These are phyloP conservation scores for Gila orcuttii DNA, from an alignment of 2,113 vertebrate species.

Conservation along the genomic window DNA sequence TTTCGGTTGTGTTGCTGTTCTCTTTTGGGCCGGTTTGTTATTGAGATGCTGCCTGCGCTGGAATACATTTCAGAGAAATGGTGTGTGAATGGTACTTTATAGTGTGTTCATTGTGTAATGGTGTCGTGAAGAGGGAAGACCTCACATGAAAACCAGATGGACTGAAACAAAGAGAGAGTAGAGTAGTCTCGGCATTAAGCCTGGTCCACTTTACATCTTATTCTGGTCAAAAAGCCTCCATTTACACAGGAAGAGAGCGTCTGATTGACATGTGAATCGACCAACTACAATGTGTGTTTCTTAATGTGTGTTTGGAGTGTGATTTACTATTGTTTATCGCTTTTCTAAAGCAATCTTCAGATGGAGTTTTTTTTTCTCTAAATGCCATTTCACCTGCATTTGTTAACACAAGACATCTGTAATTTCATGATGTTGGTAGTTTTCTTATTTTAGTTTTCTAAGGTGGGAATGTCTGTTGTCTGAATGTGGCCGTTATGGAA, in stretches of 20 bases:
- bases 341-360: conserved; percentile 5
- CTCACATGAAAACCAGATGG: conserved; percentile 1
- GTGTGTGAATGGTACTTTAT: not conserved
- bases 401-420: not conserved
- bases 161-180: not conserved
- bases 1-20: not conserved
- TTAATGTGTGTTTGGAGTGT: conserved; percentile 1
- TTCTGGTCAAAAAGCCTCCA: not conserved
- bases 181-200: not conserved
- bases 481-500: not conserved
- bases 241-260: not conserved
- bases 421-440: not conserved
- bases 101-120: not conserved
- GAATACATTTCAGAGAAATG: not conserved
- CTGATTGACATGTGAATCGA: not conserved
- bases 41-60: not conserved
- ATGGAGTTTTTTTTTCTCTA: not conserved
- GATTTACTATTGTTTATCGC: conserved; percentile 34
- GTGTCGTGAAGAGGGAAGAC: not conserved
- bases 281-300: not conserved
- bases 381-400: not conserved
- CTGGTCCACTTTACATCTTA: conserved; percentile 7
- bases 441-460: too few relatives aligned
- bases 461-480: not conserved
- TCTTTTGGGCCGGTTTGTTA: not conserved